Base-by-base conservation (phyloP, 2,797 vertebrate species). In the Loris lydekkerianus region DNA sequence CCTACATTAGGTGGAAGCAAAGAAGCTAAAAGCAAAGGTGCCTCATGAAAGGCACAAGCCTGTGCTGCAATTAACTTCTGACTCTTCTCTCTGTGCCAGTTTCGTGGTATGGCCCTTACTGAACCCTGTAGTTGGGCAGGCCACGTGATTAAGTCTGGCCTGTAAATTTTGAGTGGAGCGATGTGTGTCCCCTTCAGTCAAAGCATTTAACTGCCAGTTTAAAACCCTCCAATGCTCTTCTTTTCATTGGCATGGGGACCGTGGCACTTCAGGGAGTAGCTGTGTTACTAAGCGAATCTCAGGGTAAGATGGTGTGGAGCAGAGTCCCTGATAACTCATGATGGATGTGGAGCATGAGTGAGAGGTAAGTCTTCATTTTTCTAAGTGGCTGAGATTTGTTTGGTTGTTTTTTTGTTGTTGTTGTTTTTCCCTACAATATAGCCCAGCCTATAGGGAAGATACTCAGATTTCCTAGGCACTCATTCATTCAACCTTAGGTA, bases 351-450 rank as follows among this genome's bases (percentile, higher is more conserved):
- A 78, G 5, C 21, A n/a, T 61, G 65, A 34, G 1, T 85, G 73
- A 87, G 56, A 92, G 77, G 34, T 10, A 78, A 69, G 61, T n/a
- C 65, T 93, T 81, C 56, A 27, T 43, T 82, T 93, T 49, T 86
- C 5, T 34, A 85, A 72, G 58, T 37, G 53, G 40, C 73, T 69
- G 29, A 81, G 13, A 49, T 91, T 73, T 83, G 10, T 14, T 29
- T 34, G 34, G 17, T 15, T 40, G 76, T 40, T 65, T 93, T 95
- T 49, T 49, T 49, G 10, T 46, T 46, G 6, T 46, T 49, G 34
- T 34, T 34, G 34, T 49, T 49, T 49, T 49, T 11, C 49, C 49
- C 93, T 81, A 23, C 20, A 65, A 20, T 7, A 9, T 63, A 92
- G 31, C n/a, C 49, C 61, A 37, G 13, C 29, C 61, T 43, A 0